Evolutionary conservation across 2,888 invertebrate species (phyloP).

Genomic region (Antitype chi): DNA sequence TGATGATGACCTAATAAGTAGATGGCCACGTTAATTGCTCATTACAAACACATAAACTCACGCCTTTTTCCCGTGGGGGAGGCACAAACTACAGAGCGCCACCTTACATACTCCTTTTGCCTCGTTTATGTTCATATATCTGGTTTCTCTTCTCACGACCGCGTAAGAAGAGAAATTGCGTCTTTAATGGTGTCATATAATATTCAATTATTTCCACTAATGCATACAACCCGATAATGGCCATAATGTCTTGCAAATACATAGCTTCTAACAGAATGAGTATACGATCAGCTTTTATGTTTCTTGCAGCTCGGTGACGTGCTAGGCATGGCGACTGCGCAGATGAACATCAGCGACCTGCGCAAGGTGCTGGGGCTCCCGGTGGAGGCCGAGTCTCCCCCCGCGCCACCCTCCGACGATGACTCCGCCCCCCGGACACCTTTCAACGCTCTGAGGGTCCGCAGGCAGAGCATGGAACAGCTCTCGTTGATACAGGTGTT

Average conservation of each 20-base stretch:
- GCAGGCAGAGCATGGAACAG: conserved; percentile 98
- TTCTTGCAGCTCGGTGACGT: conserved; percentile 94
- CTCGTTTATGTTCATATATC: background rate
- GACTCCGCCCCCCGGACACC: conserved; percentile 77
- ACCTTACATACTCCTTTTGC: background rate
- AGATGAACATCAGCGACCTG: conserved; percentile 97
- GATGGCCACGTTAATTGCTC: too few relatives aligned
- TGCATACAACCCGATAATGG: background rate
- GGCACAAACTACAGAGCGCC: too few relatives aligned
- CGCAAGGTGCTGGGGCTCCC: conserved; percentile 95
- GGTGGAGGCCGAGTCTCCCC: conserved; percentile 80
- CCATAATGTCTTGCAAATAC: background rate
- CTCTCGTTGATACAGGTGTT: conserved; percentile 97
- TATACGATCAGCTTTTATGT: background rate
- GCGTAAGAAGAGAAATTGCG: too few relatives aligned
- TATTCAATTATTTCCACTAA: too few relatives aligned
- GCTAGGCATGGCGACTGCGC: conserved; percentile 97
- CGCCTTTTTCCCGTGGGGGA: too few relatives aligned
- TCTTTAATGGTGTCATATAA: too few relatives aligned
- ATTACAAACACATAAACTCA: too few relatives aligned
- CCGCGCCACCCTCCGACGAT: conserved; percentile 67
- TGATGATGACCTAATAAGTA: too few relatives aligned
- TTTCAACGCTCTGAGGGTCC: conserved; percentile 91
- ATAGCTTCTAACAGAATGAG: background rate
- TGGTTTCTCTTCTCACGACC: too few relatives aligned